Evolutionary conservation across 2,888 invertebrate species (phyloP).

Genomic region (Tetramorium bicarinatum): DNA sequence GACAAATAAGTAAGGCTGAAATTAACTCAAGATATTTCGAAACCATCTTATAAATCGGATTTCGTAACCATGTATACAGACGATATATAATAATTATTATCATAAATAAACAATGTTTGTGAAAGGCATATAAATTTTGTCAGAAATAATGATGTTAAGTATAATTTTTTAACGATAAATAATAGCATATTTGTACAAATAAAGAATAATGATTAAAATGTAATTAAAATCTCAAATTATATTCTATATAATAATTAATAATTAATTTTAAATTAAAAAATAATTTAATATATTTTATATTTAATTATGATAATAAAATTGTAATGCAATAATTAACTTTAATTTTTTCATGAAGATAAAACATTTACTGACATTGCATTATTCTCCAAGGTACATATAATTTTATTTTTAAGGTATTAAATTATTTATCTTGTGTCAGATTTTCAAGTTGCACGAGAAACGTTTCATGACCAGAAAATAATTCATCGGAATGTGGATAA

Average conservation of each 20-base stretch:
- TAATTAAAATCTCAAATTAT: background rate
- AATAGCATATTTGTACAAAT: background rate
- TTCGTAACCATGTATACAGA: background rate
- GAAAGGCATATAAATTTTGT: background rate
- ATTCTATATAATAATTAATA: background rate
- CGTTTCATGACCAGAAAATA: background rate
- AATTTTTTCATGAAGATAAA: background rate
- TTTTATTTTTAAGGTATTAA: background rate
- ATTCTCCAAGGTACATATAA: background rate
- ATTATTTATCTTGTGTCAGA: conserved; percentile 1
- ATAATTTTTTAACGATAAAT: background rate
- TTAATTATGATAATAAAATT: background rate
- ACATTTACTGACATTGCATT: background rate
- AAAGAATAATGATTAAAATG: background rate
- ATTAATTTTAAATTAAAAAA: background rate
- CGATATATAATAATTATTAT: background rate
- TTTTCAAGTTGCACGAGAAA: conserved; percentile 9
- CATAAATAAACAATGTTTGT: background rate
- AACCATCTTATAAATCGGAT: background rate
- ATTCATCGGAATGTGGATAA: conserved; percentile 13
- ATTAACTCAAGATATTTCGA: background rate
- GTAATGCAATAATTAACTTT: background rate
- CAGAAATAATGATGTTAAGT: background rate
- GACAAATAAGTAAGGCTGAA: background rate
- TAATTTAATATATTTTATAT: background rate